Base-by-base conservation (phyloP, 35 echinoderm and acorn worm species). In the Lytechinus pictus region DNA sequence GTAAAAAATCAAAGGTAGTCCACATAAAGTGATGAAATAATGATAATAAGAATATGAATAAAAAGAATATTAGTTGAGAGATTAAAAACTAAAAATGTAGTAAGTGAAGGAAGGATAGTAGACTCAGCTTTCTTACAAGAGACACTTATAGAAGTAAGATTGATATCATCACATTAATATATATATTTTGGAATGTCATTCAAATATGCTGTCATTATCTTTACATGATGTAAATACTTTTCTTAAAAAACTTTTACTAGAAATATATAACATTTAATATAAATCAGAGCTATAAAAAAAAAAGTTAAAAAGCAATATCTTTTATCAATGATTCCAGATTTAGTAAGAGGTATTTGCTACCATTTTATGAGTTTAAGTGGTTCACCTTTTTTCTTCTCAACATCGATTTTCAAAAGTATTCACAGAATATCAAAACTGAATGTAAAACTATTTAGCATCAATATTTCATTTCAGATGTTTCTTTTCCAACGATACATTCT, bases 11-110 rank as follows among this genome's bases (percentile, higher is more conserved):
- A 51, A 33, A 90, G 9, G 52, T 51, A 16, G 52, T 79, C 66
- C 4, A 79, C 19, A 79, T 4, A 79, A 79, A 79, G 8, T 5
- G 8, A 79, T 24, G n/a, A 79, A 79, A 79, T 79, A 79, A n/a
- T 79, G 66, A 79, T 79, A 79, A 79, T 79, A 79, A 79, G 16
- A 79, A 79, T 79, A 79, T 79, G 66, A 24, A 79, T 79, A 79
- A 10, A 13, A 58, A 11, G 56, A 13, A 9, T 58, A 58, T 58
- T 9, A 58, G 13, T 24, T 24, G 3, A 79, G 21, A 79, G n/a
- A 24, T 24, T 79, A 24, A 79, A 24, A 24, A 24, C 6, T 79
- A 24, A 79, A 24, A 79, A 24, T 2, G 9, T 58, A 24, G n/a
- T 79, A 1, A 24, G 66, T 79, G 19, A 79, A 6, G n/a, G 14